Base-by-base conservation (phyloP, 2,113 vertebrate species). In the Scalopus aquaticus region DNA sequence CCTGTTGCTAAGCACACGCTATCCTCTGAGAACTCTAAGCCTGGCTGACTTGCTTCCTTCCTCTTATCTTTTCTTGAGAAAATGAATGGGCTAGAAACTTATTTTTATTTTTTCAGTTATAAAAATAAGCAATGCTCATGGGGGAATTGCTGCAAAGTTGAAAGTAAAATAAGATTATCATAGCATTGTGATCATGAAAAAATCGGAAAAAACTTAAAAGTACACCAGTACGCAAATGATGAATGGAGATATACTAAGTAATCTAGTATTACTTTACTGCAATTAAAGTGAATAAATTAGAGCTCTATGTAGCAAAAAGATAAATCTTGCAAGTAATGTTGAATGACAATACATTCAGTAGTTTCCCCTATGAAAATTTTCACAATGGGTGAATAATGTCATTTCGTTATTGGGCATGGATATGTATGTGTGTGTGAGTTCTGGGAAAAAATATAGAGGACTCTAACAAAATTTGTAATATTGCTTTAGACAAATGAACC, bases 261-360 rank as follows among this genome's bases (percentile, higher is more conserved):
- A 30, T 65, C n/a, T 15, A 60, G 6, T 92, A 64, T 79, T 76
- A 65, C n/a, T 93, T 70, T 76, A 65, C 10, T 76, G 1, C 67
- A 72, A 17, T 88, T 56, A 78, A 92, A 91, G 78, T 70, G 32
- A 90, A n/a, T 78, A 60, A 90, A 49, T 83, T 79, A 74, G 72
- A 83, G 39, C 42, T 90, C 51, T 79, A 1, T 30, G 19, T 90
- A 90, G 17, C 49, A 86, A 77, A 79, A 49, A 78, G 81, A 58
- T 69, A 51, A 88, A 77, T 79, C 70, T 77, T 19, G 54, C 69
- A 93, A 84, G n/a, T 73, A 82, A 46, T 46, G 42, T 42, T 69
- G 22, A 73, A 3, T 54, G 37, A 93, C 39, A 32, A 11, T 64
- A 13, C 28, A 70, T 65, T 60, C 6, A 22, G 6, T 44, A 65